Conservation (phyloP, 2,113 vertebrate genomes). For the Cinclus cinclus region DNA sequence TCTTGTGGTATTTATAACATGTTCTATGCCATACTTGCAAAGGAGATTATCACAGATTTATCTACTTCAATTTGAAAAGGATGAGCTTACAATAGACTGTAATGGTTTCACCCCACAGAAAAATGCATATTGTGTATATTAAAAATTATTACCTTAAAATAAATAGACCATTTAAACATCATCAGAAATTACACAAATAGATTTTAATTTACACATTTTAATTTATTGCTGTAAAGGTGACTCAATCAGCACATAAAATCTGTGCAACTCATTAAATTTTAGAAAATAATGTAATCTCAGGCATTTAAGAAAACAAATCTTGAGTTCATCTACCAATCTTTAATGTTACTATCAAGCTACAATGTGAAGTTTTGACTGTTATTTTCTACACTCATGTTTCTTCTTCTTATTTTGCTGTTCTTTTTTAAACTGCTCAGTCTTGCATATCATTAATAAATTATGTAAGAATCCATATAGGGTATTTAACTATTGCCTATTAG, state of each 20-base stretch:
- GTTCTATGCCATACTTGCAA: conserved; percentile 36
- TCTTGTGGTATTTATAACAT: conserved; percentile 56
- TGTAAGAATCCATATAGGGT: background rate
- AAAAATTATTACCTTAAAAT: background rate
- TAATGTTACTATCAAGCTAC: background rate
- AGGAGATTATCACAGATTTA: conserved; percentile 58
- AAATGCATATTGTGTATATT: background rate
- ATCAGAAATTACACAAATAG: background rate
- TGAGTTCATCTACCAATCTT: background rate
- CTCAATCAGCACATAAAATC: background rate
- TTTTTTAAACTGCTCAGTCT: background rate
- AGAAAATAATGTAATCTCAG: background rate
- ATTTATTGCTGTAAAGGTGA: background rate
- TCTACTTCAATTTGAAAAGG: conserved; percentile 29
- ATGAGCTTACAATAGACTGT: background rate
- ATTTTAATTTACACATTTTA: background rate
- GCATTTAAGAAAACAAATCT: background rate
- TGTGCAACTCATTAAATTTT: background rate
- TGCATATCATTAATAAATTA: background rate
- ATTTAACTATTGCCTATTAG: background rate
- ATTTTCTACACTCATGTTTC: background rate
- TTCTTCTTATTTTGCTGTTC: background rate
- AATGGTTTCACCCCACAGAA: background rate
- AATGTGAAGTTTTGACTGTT: background rate
- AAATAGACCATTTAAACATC: background rate